A percentile compares a stretch with the other conserved stretches of the same genome.
phyloP scores from a whole-genome alignment of 1,140 invertebrate species.

The Neuroterus valhalla region DNA sequence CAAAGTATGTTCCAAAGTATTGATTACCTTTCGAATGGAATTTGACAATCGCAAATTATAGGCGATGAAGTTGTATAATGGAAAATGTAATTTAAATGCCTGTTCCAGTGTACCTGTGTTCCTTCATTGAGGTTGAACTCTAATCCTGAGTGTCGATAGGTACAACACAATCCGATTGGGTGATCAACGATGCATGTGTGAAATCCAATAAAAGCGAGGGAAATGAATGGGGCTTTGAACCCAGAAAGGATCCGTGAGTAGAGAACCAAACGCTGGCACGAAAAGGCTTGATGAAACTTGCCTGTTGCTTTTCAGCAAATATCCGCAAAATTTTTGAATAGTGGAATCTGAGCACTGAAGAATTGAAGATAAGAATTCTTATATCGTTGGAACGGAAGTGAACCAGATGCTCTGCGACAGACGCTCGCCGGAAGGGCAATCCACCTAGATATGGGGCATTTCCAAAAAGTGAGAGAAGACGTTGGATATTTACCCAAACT shows the following conservation, averaged over 20 bases:
- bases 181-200: constrained; percentile 32
- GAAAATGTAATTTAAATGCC: constrained; percentile 27
- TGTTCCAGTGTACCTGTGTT: background rate
- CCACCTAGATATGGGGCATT: background rate
- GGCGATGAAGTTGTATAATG: constrained; percentile 16
- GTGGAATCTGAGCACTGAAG: background rate
- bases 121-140: constrained; percentile 27
- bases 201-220: constrained; percentile 34
- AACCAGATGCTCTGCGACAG: background rate
- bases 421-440: constrained; percentile 18
- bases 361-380: constrained; percentile 7
- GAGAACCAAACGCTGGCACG: constrained; percentile 42
- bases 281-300: constrained; percentile 69
- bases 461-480: constrained; percentile 25
- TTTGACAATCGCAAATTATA: constrained; percentile 23
- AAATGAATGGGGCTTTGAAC: constrained; percentile 43
- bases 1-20: background rate
- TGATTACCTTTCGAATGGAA: background rate
- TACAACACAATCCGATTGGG: constrained; percentile 32
- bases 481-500: constrained; percentile 32
- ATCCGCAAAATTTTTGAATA: constrained; percentile 45
- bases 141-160: constrained; percentile 25
- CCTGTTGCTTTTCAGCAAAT: constrained; percentile 66
- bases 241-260: constrained; percentile 44
- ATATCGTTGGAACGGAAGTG: background rate